Evolutionary conservation across 2,888 invertebrate genomes (phyloP).

Genomic region (Melinopterus prodromus): DNA sequence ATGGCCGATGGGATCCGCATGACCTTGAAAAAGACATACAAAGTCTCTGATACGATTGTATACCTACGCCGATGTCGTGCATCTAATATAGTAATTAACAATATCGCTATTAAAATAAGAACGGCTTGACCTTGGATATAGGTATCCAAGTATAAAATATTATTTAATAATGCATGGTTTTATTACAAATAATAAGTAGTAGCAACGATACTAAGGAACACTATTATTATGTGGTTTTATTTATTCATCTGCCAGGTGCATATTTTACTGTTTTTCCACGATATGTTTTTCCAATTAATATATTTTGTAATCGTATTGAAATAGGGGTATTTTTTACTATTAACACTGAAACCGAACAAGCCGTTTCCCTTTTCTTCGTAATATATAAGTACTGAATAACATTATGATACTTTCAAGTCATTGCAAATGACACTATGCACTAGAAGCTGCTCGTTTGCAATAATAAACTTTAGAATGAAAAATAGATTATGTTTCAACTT

Average conservation of each 20-base stretch:
- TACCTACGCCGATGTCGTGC: constrained; percentile 32
- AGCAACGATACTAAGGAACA: background rate
- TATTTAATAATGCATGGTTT: constrained; percentile 35
- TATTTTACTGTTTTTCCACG: background rate
- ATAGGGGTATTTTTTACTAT: background rate
- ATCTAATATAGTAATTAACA: constrained; percentile 35
- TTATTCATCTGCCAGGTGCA: background rate
- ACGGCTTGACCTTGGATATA: constrained; percentile 28
- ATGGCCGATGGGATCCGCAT: constrained; percentile 10
- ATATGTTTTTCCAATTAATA: background rate
- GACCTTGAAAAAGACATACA: constrained; percentile 27
- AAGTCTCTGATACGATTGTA: constrained; percentile 28
- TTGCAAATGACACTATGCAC: background rate
- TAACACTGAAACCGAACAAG: background rate
- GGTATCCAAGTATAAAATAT: background rate
- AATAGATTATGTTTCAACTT: too few relatives aligned
- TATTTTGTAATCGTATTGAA: background rate
- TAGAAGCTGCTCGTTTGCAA: background rate
- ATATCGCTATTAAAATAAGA: constrained; percentile 32
- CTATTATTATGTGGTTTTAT: background rate
- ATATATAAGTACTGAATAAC: background rate
- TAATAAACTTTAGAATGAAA: too few relatives aligned
- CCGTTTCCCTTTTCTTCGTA: background rate
- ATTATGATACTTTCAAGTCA: background rate
- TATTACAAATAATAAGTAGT: constrained; percentile 31